Evolutionary conservation across 37 sponge, comb jelly and placozoan species (phyloP), one percentile per base, ranked within the genome.

Genomic region (Spongilla lacustris): DNA sequence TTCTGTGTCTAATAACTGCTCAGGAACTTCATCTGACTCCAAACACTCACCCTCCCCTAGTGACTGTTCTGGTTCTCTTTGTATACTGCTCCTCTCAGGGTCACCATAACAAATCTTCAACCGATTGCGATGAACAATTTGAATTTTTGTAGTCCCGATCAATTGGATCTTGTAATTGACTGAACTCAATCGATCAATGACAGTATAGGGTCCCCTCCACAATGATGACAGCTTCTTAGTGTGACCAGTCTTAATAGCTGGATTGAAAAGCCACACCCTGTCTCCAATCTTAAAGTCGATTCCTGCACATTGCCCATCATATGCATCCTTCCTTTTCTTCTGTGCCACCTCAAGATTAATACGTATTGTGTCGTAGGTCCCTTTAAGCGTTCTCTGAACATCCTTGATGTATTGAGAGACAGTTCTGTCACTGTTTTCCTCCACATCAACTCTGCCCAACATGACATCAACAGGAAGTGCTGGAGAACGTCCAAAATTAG

Each of bases 121-220:
- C 71, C 71, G 26, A 28, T 70, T 70, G 28, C 71, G 26, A 28
- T 70, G 71, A 70, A 70, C 71, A 30, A 83, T 34, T 8, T 14
- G 30, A 74, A 46, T 25, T 19, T 83, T 66, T 24, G 73, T 25
- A 73, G 84, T 26, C 19, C 75, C 84, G 37, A 83, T 36, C 12
- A 83, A 58, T 38, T 81, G 70, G 41, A 81, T 68, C 24, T 30
- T 71, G 73, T 71, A 71, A 34, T 82, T 37, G 35, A 75, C 50
- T 23, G 24, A 27, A 73, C 50, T 26, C 22, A 74, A n/a, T n/a
- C 19, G 26, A 41, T 36, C 84, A 24, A 83, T 50, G 31, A 83
- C 66, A 37, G 74, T 83, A 83, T 83, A 83, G 17, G 84, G 84
- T 28, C 84, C 83, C 26, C 36, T 49, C 84, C 84, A 83, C 66